Evolutionary conservation across 2,888 invertebrate genomes (phyloP).

Genomic region (Drosophila yooni): DNA sequence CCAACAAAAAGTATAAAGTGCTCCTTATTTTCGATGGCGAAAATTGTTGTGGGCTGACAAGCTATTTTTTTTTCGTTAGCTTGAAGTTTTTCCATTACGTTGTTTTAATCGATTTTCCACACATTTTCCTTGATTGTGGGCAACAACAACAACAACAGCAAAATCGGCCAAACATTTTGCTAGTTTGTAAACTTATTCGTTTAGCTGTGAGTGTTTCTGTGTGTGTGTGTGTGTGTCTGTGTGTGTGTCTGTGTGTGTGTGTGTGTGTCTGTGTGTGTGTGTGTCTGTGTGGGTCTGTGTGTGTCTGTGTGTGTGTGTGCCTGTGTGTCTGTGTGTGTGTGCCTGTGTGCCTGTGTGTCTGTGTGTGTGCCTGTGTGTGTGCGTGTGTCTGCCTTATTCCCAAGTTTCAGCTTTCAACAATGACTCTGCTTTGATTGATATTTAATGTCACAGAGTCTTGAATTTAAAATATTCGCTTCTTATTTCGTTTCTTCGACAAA

Average conservation of each 20-base stretch:
- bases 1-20: neutral
- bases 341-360: no score
- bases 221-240: neutral
- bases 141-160: slow-evolving; percentile 24
- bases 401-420: slow-evolving; percentile 40
- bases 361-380: slow-evolving; percentile 31
- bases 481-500: slow-evolving; percentile 35
- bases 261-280: slow-evolving; percentile 29
- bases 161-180: slow-evolving; percentile 39
- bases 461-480: slow-evolving; percentile 6
- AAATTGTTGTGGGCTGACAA: slow-evolving; percentile 44
- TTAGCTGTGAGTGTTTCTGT: neutral
- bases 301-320: neutral
- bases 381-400: neutral
- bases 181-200: slow-evolving; percentile 44
- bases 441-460: slow-evolving; percentile 51
- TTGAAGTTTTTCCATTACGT: slow-evolving; percentile 59
- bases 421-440: slow-evolving; percentile 62
- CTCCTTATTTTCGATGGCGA: slow-evolving; percentile 19
- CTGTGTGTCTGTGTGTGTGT: neutral
- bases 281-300: neutral
- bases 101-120: slow-evolving; percentile 69
- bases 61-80: slow-evolving; percentile 36
- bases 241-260: neutral
- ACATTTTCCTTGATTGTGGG: slow-evolving; percentile 55